Base-by-base conservation (phyloP, 1,140 invertebrate genomes). In the Drosophila paulistorum region DNA sequence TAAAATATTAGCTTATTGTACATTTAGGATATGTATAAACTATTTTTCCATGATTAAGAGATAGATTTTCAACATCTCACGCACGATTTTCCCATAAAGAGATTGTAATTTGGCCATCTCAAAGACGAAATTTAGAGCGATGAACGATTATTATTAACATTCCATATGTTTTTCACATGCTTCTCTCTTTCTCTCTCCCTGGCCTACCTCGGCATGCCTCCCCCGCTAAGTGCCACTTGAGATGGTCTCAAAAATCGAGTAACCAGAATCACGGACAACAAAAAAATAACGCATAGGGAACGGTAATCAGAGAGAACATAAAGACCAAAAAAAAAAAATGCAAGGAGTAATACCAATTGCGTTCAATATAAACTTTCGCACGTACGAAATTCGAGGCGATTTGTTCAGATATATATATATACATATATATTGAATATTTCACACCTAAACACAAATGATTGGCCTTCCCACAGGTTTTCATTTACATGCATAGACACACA, bases 391-490 rank as follows among this genome's bases (percentile, higher is more conserved):
- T 7, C 4, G 35, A 79, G 14, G 26, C 39, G 72, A 33, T 33
- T 51, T 51, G 9, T 23, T 51, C 45, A 51, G 4, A 51, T 51
- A 17, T 17, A 20, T 17, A 61, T 6, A 17, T 14, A 23, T 26
- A 26, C 3, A 26, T 26, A 26, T 26, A 23, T 26, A 41, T 51
- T 20, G 39, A 48, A 23, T 39, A 71, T 67, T 67, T 63, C 23
- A 54, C 68, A 76, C 48, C 30, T 74, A 81, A 74, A 74, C 71
- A 74, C 71, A 78, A 74, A 65, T 17, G 59, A n/a, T 48, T 48
- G 35, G 65, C 76, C 79, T 86, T 86, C 82, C 79, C 82, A 87
- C 79, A 76, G 79, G 82, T 86, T 79, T 86, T 74, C 58, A 30
- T 67, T 86, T 82, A 79, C 81, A 37, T 11, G 9, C 35, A 55